Percentiles rank a stretch among this genome's conserved stretches.
phyloP scores from a whole-genome alignment of 2,113 vertebrate species.

The Nothoprocta pentlandii region DNA sequence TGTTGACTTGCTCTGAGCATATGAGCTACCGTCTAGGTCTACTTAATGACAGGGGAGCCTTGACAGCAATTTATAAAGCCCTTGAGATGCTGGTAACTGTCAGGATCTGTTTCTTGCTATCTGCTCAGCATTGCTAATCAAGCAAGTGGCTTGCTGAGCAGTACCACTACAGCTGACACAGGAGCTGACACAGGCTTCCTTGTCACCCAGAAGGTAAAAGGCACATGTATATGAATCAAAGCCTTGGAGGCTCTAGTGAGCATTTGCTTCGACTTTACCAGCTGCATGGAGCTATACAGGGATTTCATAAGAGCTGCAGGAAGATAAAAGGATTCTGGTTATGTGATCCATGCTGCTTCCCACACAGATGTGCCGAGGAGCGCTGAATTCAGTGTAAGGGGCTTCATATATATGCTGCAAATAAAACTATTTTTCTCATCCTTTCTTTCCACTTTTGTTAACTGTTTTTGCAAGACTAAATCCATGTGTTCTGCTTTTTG shows the following conservation, averaged over 20 bases:
- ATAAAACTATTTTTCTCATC: neutral
- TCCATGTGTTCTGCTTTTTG: neutral
- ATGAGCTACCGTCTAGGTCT: neutral
- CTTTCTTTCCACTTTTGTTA: neutral
- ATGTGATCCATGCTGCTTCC: neutral
- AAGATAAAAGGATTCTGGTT: neutral
- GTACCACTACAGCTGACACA: neutral
- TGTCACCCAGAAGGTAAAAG: neutral
- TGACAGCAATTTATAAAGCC: neutral
- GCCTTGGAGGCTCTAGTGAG: neutral
- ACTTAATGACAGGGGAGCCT: neutral
- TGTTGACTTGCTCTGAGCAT: neutral
- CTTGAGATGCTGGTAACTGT: neutral
- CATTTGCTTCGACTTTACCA: neutral
- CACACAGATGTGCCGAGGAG: neutral
- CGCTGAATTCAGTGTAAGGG: neutral
- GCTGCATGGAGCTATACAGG: neutral
- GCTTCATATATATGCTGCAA: neutral
- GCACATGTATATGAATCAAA: neutral
- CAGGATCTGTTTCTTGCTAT: neutral
- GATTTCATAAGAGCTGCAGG: neutral
- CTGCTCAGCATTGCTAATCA: neutral
- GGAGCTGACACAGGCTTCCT: neutral
- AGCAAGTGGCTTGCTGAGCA: neutral
- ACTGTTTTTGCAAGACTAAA: neutral